phyloP scores from a whole-genome alignment of 2,888 invertebrate genomes.

The Nysson spinosus region DNA sequence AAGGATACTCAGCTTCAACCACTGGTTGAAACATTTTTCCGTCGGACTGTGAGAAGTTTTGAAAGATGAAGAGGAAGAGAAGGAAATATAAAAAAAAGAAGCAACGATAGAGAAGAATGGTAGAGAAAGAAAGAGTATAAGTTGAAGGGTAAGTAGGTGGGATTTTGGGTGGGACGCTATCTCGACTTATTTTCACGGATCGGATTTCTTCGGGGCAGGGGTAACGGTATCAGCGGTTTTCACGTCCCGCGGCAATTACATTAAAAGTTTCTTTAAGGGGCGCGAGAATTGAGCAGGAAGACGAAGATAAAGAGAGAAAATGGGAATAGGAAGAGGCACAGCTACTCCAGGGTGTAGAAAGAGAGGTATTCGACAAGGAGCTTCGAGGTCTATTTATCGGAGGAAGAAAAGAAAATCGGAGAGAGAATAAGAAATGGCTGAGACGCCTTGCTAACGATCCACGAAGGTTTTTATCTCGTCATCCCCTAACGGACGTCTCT shows the following conservation, averaged over 20 bases:
- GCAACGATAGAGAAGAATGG: slow-evolving; percentile 6
- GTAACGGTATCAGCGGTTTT: slow-evolving; percentile 68
- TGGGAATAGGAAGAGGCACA: slow-evolving; percentile 1
- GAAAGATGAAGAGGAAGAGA: not conserved
- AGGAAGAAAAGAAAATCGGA: slow-evolving; percentile 24
- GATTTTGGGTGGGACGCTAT: slow-evolving; percentile 57
- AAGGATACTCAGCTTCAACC: slow-evolving; percentile 33
- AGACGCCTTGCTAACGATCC: slow-evolving; percentile 63
- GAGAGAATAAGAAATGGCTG: slow-evolving; percentile 57
- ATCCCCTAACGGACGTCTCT: slow-evolving; percentile 61
- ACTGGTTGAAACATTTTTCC: slow-evolving; percentile 57
- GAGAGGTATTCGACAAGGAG: slow-evolving; percentile 35
- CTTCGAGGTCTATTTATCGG: slow-evolving; percentile 27
- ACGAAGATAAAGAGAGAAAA: slow-evolving; percentile 22
- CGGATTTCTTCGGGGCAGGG: slow-evolving; percentile 57
- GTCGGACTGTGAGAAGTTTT: slow-evolving; percentile 18
- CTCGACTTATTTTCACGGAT: slow-evolving; percentile 64
- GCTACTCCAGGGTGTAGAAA: slow-evolving; percentile 10
- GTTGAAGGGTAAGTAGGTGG: slow-evolving; percentile 48
- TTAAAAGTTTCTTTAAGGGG: slow-evolving; percentile 69
- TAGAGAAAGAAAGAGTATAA: slow-evolving; percentile 14
- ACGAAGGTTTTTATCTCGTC: slow-evolving; percentile 65
- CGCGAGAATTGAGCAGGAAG: slow-evolving; percentile 36
- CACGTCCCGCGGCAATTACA: slow-evolving; percentile 68
- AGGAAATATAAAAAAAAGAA: not conserved